These are phyloP conservation scores for Habroteleia sp. DNA, from an alignment of 2,888 invertebrate genomes.

Conservation along the genomic window DNA sequence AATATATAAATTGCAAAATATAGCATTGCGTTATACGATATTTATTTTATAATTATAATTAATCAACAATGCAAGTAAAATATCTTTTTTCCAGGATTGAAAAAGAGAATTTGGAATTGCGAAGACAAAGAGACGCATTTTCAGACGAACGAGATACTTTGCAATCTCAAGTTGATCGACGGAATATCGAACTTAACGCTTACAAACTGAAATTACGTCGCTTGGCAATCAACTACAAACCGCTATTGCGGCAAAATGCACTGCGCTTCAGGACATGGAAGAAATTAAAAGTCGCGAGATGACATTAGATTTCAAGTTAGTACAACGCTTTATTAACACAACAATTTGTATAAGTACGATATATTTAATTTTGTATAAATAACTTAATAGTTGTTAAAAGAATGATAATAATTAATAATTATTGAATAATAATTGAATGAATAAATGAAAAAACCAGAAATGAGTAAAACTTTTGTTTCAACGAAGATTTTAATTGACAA, in stretches of 20 bases:
- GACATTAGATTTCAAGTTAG: conserved; percentile 87
- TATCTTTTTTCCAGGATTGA: conserved; percentile 80
- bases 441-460: too few species aligned
- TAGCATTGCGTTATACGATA: too few species aligned
- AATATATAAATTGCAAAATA: too few species aligned
- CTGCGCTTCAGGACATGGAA: conserved; percentile 89
- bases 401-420: too few species aligned
- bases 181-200: conserved; percentile 87
- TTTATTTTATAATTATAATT: neutral
- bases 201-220: conserved; percentile 86
- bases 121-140: conserved; percentile 87
- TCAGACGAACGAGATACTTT: conserved; percentile 89
- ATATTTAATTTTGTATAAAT: too few species aligned
- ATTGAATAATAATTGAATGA: too few species aligned
- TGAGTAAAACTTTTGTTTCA: too few species aligned
- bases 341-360: too few species aligned
- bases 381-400: neutral
- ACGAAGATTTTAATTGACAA: too few species aligned
- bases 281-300: conserved; percentile 91
- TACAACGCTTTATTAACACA: too few species aligned
- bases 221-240: conserved; percentile 88
- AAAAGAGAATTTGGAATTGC: conserved; percentile 85
- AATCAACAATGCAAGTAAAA: neutral
- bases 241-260: conserved; percentile 91
- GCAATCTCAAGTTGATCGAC: conserved; percentile 86